Conservation (phyloP, 1,140 invertebrate genomes). For the Pemphigus obesinymphae region DNA sequence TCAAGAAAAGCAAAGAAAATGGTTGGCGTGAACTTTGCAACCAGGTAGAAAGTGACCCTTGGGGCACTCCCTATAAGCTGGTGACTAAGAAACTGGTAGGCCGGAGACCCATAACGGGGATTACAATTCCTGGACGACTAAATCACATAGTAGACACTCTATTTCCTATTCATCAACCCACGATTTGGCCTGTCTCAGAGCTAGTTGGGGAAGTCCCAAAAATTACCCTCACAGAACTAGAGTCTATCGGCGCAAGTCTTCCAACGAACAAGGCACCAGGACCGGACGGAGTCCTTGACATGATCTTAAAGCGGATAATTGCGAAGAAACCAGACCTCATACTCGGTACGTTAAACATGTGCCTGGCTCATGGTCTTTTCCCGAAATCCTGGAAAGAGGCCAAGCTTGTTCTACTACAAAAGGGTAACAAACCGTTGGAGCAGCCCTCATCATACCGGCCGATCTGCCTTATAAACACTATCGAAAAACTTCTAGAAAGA, state of each 20-base stretch:
- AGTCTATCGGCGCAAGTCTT: neutral
- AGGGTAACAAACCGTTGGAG: constrained; percentile 7
- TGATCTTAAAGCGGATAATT: neutral
- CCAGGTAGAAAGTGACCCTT: too few species aligned
- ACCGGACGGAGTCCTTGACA: neutral
- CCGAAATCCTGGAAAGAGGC: constrained; percentile 27
- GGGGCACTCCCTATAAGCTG: too few species aligned
- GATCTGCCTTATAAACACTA: neutral
- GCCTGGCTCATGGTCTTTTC: neutral
- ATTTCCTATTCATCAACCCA: neutral
- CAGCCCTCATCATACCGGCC: neutral
- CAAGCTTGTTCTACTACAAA: neutral
- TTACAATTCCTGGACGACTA: neutral
- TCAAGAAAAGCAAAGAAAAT: neutral
- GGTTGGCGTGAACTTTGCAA: too few species aligned
- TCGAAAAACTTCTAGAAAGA: neutral
- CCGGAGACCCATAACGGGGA: neutral
- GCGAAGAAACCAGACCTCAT: neutral
- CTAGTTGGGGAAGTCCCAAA: neutral
- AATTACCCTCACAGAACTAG: neutral
- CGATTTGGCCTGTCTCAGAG: neutral
- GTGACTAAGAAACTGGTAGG: neutral
- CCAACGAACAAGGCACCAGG: constrained; percentile 16
- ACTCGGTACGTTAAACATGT: neutral
- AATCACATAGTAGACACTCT: neutral